Conservation (phyloP, 2,888 invertebrate species). For the Diloba caeruleocephala region DNA sequence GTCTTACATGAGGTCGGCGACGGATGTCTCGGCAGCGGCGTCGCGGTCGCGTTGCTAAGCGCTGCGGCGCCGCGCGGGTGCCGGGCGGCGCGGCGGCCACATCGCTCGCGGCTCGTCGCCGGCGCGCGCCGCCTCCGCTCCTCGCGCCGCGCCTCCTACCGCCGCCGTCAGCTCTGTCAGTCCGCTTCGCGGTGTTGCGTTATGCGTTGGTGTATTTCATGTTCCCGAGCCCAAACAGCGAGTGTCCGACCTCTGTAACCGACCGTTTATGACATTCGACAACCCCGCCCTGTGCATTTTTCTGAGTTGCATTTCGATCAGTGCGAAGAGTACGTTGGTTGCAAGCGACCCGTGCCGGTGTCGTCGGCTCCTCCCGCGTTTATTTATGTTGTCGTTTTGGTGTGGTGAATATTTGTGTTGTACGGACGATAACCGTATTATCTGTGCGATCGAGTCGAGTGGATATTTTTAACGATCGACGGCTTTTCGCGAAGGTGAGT, state of each 20-base stretch:
- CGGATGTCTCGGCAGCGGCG: constrained; percentile 52
- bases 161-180: constrained; percentile 64
- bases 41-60: constrained; percentile 48
- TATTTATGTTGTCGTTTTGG: constrained; percentile 89
- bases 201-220: constrained; percentile 70
- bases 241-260: constrained; percentile 85
- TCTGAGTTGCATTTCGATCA: constrained; percentile 81
- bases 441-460: constrained; percentile 85
- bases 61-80: constrained; percentile 41
- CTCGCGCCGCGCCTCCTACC: constrained; percentile 58
- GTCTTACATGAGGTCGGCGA: constrained; percentile 51
- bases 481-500: constrained; percentile 82
- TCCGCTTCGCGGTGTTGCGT: constrained; percentile 80
- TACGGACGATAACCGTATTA: constrained; percentile 88
- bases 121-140: constrained; percentile 68
- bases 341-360: constrained; percentile 70
- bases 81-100: constrained; percentile 55
- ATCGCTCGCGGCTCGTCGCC: constrained; percentile 63
- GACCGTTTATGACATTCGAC: constrained; percentile 86
- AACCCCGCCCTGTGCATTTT: constrained; percentile 88
- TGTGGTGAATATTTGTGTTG: constrained; percentile 88
- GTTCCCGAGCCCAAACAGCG: constrained; percentile 68
- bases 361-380: constrained; percentile 80
- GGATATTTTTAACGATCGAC: constrained; percentile 85
- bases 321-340: constrained; percentile 79